Evolutionary conservation across 2,888 invertebrate genomes (phyloP).

Genomic region (Lithodes maja): DNA sequence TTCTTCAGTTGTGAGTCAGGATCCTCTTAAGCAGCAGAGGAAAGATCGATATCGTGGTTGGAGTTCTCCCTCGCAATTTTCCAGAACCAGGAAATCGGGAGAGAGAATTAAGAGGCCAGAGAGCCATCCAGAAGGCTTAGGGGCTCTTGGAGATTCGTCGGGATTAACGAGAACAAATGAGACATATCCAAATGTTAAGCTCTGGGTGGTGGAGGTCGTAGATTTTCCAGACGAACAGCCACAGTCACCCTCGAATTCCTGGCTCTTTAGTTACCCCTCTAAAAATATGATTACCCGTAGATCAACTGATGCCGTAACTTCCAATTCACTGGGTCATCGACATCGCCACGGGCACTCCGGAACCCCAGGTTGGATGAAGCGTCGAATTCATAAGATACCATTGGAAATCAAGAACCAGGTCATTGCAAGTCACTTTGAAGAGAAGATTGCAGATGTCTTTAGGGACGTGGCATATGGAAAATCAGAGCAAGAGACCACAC

Average conservation of each 20-base stretch:
- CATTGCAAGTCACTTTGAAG: slow-evolving; percentile 20
- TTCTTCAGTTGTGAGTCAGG: background rate
- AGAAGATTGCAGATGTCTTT: slow-evolving; percentile 66
- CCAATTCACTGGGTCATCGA: slow-evolving; percentile 8
- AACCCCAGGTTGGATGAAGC: slow-evolving; percentile 29
- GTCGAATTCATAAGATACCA: background rate
- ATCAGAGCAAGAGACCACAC: background rate
- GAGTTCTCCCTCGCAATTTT: background rate
- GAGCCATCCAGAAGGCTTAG: background rate
- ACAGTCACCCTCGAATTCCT: background rate
- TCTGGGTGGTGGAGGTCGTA: background rate
- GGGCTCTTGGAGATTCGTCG: background rate
- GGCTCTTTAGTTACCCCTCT: background rate
- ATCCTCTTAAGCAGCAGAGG: background rate
- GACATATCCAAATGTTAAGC: background rate
- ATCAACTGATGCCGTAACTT: background rate
- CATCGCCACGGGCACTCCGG: slow-evolving; percentile 25
- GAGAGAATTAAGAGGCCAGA: background rate
- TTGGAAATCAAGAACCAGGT: background rate
- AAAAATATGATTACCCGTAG: slow-evolving; percentile 10
- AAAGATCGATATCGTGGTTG: background rate
- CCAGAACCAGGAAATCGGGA: background rate
- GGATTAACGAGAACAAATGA: slow-evolving; percentile 20
- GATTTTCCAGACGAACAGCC: background rate
- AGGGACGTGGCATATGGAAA: slow-evolving; percentile 60